Evolutionary conservation across 2,113 vertebrate genomes (phyloP).

Genomic region (Nyctibius bracteatus): DNA sequence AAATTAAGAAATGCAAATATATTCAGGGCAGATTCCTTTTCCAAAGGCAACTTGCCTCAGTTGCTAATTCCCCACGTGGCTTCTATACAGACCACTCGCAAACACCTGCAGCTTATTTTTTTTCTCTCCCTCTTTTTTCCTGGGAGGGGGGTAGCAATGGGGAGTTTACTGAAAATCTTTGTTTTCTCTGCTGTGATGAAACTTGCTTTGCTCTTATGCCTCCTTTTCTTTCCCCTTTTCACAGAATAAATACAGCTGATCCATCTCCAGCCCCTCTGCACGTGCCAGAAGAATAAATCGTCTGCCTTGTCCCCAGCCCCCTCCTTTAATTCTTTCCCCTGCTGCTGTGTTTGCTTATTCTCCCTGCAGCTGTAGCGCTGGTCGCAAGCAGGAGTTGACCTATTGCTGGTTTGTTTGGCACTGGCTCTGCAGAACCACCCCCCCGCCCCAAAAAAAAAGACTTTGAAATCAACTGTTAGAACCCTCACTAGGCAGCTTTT

Average conservation of each 20-base stretch:
- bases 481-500: constrained; percentile 3
- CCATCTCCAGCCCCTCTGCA: constrained; percentile 64
- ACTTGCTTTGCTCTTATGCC: constrained; percentile 65
- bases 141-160: neutral
- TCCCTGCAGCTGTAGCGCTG: constrained; percentile 75
- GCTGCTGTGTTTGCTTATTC: constrained; percentile 71
- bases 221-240: constrained; percentile 63
- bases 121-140: neutral
- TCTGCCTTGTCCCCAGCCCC: constrained; percentile 13
- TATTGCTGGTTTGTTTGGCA: constrained; percentile 50
- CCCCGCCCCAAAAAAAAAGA: neutral
- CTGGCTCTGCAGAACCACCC: neutral
- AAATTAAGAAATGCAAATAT: constrained; percentile 65
- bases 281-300: constrained; percentile 75
- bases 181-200: constrained; percentile 45
- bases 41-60: constrained; percentile 57
- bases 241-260: constrained; percentile 83
- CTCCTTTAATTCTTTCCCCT: constrained; percentile 53
- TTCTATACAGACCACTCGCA: constrained; percentile 43
- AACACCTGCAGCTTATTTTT: constrained; percentile 65
- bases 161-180: constrained; percentile 62
- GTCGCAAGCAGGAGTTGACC: constrained; percentile 55
- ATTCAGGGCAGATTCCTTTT: constrained; percentile 42
- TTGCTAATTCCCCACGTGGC: constrained; percentile 54
- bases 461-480: constrained; percentile 48